Conservation (phyloP, 2,113 vertebrate genomes). For the Notiomystis cincta region DNA sequence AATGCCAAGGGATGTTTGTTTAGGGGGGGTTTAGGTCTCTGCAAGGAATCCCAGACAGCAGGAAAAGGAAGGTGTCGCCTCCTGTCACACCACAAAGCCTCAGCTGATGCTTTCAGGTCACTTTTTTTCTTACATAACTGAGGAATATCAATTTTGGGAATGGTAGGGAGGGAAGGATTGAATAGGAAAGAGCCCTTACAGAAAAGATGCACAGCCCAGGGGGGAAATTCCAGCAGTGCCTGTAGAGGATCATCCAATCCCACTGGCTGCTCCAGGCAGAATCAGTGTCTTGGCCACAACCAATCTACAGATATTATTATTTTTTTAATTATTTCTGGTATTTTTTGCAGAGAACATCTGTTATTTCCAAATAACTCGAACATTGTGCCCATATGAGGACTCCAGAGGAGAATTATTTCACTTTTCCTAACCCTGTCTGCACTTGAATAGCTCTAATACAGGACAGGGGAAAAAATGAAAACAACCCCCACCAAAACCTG, state of each 20-base stretch:
- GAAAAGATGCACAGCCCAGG: background rate
- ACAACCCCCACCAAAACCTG: background rate
- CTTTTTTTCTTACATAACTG: accelerated
- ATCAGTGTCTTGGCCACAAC: background rate
- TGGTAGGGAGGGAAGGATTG: background rate
- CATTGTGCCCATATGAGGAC: background rate
- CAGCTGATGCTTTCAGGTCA: background rate
- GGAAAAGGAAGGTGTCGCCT: background rate
- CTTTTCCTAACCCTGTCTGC: background rate
- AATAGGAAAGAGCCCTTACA: background rate
- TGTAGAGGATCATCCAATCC: background rate
- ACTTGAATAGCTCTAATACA: background rate
- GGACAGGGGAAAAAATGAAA: no score
- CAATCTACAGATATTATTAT: background rate
- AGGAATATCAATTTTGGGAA: no score
- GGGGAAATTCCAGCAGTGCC: background rate
- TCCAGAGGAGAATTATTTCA: background rate
- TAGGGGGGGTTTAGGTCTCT: background rate
- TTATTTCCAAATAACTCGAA: background rate
- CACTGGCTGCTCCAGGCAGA: background rate
- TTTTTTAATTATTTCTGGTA: accelerated
- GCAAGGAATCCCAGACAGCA: background rate
- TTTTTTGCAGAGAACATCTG: background rate
- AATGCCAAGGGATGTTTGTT: background rate
- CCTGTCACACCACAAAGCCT: background rate